Base-by-base conservation (phyloP, 2,888 invertebrate species). In the Rotaria socialis region DNA sequence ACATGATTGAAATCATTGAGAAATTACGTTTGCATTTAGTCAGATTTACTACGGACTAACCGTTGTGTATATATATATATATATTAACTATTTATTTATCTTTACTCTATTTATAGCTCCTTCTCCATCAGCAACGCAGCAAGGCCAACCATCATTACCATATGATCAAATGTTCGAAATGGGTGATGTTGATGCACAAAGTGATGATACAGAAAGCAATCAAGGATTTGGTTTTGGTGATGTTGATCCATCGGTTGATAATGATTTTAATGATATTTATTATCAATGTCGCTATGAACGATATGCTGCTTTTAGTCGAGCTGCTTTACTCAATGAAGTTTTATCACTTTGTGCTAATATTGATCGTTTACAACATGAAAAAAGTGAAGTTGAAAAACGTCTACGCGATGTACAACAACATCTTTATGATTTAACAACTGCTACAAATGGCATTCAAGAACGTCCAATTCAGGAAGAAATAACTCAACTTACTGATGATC, bases 211-310 rank as follows among this genome's bases (percentile, higher is more conserved):
- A 11, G 50, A 50, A 50, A 50, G 50, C 4, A 50, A 50, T 14
- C 50, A 50, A 50, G 50, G 50, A 11, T 14, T 50, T 14, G 50
- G 50, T 50, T 50, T 50, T 8, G 58, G 58, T 58, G 58, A 58
- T 8, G 58, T 22, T 58, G 58, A 58, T n/a, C n/a, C 58, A n/a
- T 58, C 58, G 19, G 58, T n/a, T 58, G 58, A 58, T n/a, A n/a
- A 58, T 58, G 58, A 58, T 58, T 58, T 58, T 22, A 58, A 58
- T 58, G 58, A 58, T 58, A 58, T 58, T n/a, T 58, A 58, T 58
- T 58, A 58, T 4, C 58, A 58, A 58, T 58, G 58, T 58, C 58
- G 58, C 19, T 58, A 58, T 58, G 58, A 58, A 58, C 58, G 58
- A 19, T 58, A 58, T 58, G n/a, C 22, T 58, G n/a, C 58, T 16